These are phyloP conservation scores for Brachynemurus nebulosus DNA, from an alignment of 2,888 invertebrate species.

Conservation along the genomic window DNA sequence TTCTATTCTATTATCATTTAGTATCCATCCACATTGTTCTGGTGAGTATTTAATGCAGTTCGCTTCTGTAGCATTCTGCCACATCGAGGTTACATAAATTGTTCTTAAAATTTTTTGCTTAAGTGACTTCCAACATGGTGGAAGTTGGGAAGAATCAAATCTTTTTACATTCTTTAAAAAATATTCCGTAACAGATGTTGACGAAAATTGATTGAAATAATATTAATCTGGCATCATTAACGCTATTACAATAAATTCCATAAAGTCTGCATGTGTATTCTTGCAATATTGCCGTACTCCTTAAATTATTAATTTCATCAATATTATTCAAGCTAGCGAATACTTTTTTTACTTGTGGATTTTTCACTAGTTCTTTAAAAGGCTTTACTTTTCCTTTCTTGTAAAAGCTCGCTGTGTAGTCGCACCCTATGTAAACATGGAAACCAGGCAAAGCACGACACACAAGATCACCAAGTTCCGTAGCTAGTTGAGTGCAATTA, in stretches of 20 bases:
- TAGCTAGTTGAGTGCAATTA: slow-evolving; percentile 13
- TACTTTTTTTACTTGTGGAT: slow-evolving; percentile 13
- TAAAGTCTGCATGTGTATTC: slow-evolving; percentile 20
- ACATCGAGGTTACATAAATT: slow-evolving; percentile 21
- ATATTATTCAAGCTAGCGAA: slow-evolving; percentile 18
- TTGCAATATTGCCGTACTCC: slow-evolving; percentile 19
- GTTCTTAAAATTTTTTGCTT: slow-evolving; percentile 19
- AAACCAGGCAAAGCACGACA: slow-evolving; percentile 14
- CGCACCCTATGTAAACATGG: slow-evolving; percentile 17
- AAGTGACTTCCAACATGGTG: slow-evolving; percentile 20
- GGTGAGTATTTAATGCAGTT: slow-evolving; percentile 15
- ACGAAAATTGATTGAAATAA: slow-evolving; percentile 18
- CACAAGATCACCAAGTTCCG: slow-evolving; percentile 10
- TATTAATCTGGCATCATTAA: slow-evolving; percentile 18
- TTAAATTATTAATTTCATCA: slow-evolving; percentile 10
- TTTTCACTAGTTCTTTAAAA: slow-evolving; percentile 13
- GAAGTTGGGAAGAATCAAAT: slow-evolving; percentile 18
- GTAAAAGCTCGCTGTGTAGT: slow-evolving; percentile 16
- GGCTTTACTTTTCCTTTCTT: slow-evolving; percentile 18
- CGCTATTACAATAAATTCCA: slow-evolving; percentile 16
- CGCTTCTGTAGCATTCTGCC: slow-evolving; percentile 19
- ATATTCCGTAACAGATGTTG: slow-evolving; percentile 18
- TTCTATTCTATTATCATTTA: slow-evolving; percentile 5
- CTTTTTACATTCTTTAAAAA: slow-evolving; percentile 20
- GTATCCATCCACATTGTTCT: slow-evolving; percentile 17